phyloP scores from a whole-genome alignment of 2,888 invertebrate genomes.

The Tetranychus truncatus region DNA sequence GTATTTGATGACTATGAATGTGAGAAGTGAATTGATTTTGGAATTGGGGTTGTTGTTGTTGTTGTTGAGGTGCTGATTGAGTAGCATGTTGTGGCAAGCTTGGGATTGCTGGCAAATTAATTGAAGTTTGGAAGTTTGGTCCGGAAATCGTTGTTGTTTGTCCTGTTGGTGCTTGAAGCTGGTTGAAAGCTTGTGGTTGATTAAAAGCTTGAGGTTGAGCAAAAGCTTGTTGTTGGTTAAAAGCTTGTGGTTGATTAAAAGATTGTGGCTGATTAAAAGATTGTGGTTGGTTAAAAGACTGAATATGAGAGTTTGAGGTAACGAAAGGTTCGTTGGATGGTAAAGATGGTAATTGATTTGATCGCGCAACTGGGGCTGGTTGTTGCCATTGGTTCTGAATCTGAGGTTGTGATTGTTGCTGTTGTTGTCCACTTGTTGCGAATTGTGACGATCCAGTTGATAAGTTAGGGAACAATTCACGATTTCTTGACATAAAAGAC shows the following conservation, averaged over 20 bases:
- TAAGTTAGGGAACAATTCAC: not conserved
- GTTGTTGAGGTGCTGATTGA: not conserved
- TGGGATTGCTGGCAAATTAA: not conserved
- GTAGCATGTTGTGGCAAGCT: not conserved
- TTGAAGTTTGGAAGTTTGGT: not conserved
- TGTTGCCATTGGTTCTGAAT: not conserved
- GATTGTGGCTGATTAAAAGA: too few relatives aligned
- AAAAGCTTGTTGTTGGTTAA: too few relatives aligned
- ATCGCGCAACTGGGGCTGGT: not conserved
- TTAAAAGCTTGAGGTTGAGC: too few relatives aligned
- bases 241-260: too few relatives aligned
- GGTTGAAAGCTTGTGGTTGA: too few relatives aligned
- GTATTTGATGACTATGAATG: not conserved
- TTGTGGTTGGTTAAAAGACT: not conserved
- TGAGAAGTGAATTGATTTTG: not conserved
- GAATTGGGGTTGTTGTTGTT: not conserved
- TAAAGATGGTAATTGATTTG: not conserved
- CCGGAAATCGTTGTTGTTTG: not conserved
- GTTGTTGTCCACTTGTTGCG: not conserved
- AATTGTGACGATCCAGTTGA: not conserved
- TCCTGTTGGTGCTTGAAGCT: not conserved
- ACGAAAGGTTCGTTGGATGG: not conserved
- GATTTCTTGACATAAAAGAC: not conserved
- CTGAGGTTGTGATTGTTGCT: not conserved
- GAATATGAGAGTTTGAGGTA: not conserved